Percentiles rank a stretch among this genome's conserved stretches.
phyloP scores from a whole-genome alignment of 2,113 vertebrate genomes.

The Corydoras maculifer region DNA sequence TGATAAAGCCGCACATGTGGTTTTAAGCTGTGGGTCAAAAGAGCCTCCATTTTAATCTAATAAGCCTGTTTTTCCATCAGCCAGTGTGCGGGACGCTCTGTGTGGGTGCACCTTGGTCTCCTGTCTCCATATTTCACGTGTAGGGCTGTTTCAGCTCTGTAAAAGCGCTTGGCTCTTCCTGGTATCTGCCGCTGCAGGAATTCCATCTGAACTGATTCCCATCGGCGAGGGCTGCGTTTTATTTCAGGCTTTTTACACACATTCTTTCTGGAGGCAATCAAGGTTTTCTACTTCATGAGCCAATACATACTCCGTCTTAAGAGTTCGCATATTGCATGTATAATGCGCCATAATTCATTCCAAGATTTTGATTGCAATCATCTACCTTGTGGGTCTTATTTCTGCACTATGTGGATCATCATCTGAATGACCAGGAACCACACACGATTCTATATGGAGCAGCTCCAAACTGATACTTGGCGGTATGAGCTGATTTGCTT shows the following conservation, averaged over 20 bases:
- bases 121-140: conserved; percentile 44
- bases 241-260: conserved; percentile 50
- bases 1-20: conserved; percentile 49
- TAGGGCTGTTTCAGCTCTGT: conserved; percentile 50
- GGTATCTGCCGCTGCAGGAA: conserved; percentile 46
- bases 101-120: conserved; percentile 40
- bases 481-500: no score
- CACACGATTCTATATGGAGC: not conserved
- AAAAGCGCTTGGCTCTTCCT: conserved; percentile 49
- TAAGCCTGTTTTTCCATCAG: conserved; percentile 47
- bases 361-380: conserved; percentile 5
- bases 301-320: conserved; percentile 42
- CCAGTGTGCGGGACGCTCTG: conserved; percentile 44
- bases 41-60: conserved; percentile 55
- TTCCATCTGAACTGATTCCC: conserved; percentile 45
- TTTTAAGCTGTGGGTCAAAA: conserved; percentile 33
- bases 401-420: not conserved
- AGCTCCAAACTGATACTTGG: no score
- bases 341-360: conserved; percentile 9
- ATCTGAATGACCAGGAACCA: conserved; percentile 14
- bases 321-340: conserved; percentile 14
- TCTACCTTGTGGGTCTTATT: not conserved
- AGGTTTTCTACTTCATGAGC: conserved; percentile 36
- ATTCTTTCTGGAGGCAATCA: conserved; percentile 54
- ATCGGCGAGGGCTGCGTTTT: conserved; percentile 47